Conservation (phyloP, 1,140 invertebrate species). For the Chlorops oryzae region DNA sequence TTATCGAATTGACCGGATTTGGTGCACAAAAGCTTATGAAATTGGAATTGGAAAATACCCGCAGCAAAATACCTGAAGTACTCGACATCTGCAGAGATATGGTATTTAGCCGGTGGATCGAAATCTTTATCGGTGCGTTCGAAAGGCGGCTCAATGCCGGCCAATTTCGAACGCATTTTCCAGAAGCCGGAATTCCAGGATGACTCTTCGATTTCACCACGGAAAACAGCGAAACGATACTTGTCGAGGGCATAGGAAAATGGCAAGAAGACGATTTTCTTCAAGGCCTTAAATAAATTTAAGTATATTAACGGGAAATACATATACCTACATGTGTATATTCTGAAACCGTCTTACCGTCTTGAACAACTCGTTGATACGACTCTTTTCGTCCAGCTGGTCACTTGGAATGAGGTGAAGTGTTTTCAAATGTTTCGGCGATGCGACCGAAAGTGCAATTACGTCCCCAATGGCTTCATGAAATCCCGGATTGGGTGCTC, state of each 20-base stretch:
- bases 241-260: constrained; percentile 53
- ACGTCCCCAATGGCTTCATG: constrained; percentile 69
- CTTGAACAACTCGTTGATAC: constrained; percentile 42
- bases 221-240: constrained; percentile 56
- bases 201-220: constrained; percentile 47
- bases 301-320: constrained; percentile 33
- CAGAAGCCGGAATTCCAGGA: constrained; percentile 58
- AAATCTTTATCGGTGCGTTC: constrained; percentile 52
- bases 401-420: constrained; percentile 48
- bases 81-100: constrained; percentile 54
- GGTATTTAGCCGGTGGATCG: constrained; percentile 60
- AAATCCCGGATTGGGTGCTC: constrained; percentile 72
- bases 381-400: constrained; percentile 34
- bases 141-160: constrained; percentile 55
- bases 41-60: constrained; percentile 58
- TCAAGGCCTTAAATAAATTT: constrained; percentile 48
- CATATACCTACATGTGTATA: constrained; percentile 23
- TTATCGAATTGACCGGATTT: constrained; percentile 53
- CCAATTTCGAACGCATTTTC: constrained; percentile 52
- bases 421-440: constrained; percentile 53
- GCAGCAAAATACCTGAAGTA: constrained; percentile 59
- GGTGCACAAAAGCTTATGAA: constrained; percentile 57
- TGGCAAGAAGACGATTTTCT: constrained; percentile 58
- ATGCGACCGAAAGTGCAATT: constrained; percentile 58
- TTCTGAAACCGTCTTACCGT: constrained; percentile 15